Base-by-base conservation (phyloP, 2,113 vertebrate species). In the Leuciscus idus region DNA sequence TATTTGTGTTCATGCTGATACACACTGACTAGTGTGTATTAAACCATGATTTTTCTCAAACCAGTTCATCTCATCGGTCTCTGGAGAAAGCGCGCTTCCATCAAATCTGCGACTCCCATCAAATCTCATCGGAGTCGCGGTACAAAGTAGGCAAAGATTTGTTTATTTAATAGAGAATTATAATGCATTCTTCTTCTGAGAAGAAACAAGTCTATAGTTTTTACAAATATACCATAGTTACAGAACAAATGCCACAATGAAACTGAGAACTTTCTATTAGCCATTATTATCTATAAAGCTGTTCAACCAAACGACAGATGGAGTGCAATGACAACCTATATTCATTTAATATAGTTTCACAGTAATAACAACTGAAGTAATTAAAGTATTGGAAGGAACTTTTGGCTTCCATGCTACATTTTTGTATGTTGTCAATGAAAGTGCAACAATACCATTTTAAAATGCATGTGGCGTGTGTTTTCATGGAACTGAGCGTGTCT, bases 91-190 rank as follows among this genome's bases (percentile, higher is more conserved):
- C 6, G 15, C 30, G 55, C 86, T 95, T n/a, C 94, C 95, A 43
- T 84, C 94, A 5, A 96, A 96, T 46, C 10, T 96, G 5, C 89
- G 91, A 80, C 90, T 96, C 70, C 94, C 95, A 0, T 48, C 94
- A 5, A 96, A 96, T 90, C 92, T 96, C 0, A 91, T 95, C 57
- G 93, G 94, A 77, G 91, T 91, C 21, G 52, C 86, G 11, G 89
- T 91, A 84, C 17, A 88, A 64, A 93, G 95, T 96, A 85, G 89
- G 92, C 36, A 75, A 48, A 15, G 43, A 1, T 13, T 46, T 74
- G 11, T 1, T 1, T 48, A 1, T 48, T 48, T 26, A 33, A 30
- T 28, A 26, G 13, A 19, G 66, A 17, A 33, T 30, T 77, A 8
- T 52, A 26, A 43, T 33, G 1, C 23, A 62, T 10, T 46, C 0